Percentiles rank a stretch among this genome's conserved stretches.
phyloP scores from a whole-genome alignment of 2,888 invertebrate genomes.

The Halocaridina rubra region DNA sequence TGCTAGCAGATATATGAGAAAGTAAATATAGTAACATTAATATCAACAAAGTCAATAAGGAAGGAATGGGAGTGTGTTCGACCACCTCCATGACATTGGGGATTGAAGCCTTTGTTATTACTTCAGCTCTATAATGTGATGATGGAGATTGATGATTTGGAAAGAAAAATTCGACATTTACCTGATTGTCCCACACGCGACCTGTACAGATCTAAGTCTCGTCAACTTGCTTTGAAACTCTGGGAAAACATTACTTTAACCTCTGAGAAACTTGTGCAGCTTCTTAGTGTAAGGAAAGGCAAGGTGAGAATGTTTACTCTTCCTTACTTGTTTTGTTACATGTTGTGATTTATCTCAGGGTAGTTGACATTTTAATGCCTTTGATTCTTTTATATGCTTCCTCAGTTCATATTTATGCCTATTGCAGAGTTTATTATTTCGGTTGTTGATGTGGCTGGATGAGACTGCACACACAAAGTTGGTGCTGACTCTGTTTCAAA shows the following conservation, averaged over 20 bases:
- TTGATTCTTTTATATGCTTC: no score
- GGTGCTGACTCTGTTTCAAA: constrained; percentile 37
- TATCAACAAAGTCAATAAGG: no score
- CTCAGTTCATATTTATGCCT: no score
- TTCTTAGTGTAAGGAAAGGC: constrained; percentile 50
- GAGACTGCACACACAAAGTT: constrained; percentile 22
- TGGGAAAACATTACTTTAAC: constrained; percentile 28
- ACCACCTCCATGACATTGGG: no score
- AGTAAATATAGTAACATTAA: no score
- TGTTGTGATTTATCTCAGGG: no score
- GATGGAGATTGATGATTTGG: constrained; percentile 60
- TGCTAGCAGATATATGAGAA: no score
- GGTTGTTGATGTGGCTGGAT: constrained; percentile 41
- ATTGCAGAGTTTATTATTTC: constrained; percentile 36
- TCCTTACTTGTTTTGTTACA: no score
- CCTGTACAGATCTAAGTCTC: constrained; percentile 39
- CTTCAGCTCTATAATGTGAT: constrained; percentile 49
- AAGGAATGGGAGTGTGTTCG: no score
- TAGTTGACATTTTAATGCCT: no score
- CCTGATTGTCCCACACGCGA: constrained; percentile 56
- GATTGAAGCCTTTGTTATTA: no score
- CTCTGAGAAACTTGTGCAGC: constrained; percentile 43
- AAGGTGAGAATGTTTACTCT: constrained; percentile 52
- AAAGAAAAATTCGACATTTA: constrained; percentile 53
- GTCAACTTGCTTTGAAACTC: constrained; percentile 19